A percentile compares a stretch with the other conserved stretches of the same genome.
Evolutionary conservation across 2,113 vertebrate genomes (phyloP).

Genomic region (Collichthys lucidus): DNA sequence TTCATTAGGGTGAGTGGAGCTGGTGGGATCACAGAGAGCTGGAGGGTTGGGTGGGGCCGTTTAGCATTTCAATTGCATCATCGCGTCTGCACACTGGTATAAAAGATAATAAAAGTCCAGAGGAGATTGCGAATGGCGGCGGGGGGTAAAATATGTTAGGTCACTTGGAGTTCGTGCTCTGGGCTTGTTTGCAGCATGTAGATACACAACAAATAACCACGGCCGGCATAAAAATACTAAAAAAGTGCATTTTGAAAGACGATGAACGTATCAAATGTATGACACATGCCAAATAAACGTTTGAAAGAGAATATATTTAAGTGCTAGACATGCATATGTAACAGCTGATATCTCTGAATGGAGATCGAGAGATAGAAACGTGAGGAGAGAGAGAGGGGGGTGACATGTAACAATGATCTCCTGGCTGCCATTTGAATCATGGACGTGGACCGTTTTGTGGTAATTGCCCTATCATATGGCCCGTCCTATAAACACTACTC

Average conservation of each 20-base stretch:
- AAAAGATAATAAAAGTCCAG: not conserved
- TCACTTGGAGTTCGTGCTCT: not conserved
- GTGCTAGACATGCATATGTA: too few relatives aligned
- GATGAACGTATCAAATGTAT: too few relatives aligned
- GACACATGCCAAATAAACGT: too few relatives aligned
- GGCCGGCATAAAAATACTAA: not conserved
- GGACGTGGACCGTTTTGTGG: too few relatives aligned
- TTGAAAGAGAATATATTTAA: too few relatives aligned
- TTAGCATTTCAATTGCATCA: conserved; percentile 32
- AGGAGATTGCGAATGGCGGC: not conserved
- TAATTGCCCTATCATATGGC: too few relatives aligned
- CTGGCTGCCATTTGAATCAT: too few relatives aligned
- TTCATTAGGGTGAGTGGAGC: conserved; percentile 59
- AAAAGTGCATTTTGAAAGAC: not conserved
- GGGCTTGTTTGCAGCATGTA: not conserved
- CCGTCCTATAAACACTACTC: too few relatives aligned
- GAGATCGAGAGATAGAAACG: too few relatives aligned
- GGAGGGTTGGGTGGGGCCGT: conserved; percentile 2
- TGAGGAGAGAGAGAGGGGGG: too few relatives aligned
- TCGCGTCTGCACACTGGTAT: not conserved
- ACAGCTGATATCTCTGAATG: too few relatives aligned
- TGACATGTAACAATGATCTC: too few relatives aligned
- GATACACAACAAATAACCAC: not conserved
- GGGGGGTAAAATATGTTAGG: not conserved
- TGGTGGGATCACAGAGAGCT: conserved; percentile 42